Conservation (phyloP, 2,797 vertebrate species). For the Hephaestus fuliginosus region DNA sequence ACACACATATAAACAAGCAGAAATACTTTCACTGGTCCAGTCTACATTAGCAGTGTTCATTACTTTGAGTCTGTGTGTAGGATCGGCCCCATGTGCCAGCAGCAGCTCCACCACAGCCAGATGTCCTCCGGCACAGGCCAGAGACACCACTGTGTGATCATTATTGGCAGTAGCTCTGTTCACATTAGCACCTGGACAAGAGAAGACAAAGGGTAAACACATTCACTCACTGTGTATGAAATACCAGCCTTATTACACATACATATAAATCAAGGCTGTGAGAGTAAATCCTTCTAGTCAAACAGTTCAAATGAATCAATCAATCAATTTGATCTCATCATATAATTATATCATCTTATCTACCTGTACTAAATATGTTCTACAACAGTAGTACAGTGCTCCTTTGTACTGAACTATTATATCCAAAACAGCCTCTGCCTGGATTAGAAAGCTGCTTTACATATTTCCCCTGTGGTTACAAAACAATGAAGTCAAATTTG, state of each 20-base stretch:
- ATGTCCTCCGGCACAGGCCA: constrained; percentile 98
- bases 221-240: neutral
- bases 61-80: constrained; percentile 99
- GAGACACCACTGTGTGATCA: constrained; percentile 98
- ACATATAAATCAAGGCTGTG: too few species aligned
- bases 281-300: neutral
- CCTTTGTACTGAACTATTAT: neutral
- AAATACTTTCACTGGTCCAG: neutral
- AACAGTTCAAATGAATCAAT: neutral
- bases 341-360: neutral
- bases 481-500: neutral
- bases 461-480: neutral
- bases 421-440: too few species aligned
- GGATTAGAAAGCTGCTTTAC: neutral
- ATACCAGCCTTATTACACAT: neutral
- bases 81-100: constrained; percentile 97
- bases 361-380: neutral
- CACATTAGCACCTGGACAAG: constrained; percentile 94
- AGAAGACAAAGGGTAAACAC: neutral
- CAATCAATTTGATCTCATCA: neutral
- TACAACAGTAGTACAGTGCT: too few species aligned
- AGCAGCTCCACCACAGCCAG: constrained; percentile 97
- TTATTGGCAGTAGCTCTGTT: constrained; percentile 99
- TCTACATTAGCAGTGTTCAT: constrained; percentile 15
- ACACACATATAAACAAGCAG: neutral